Conservation (phyloP, 2,888 invertebrate species). For the Paralinhomoeus sp. region DNA sequence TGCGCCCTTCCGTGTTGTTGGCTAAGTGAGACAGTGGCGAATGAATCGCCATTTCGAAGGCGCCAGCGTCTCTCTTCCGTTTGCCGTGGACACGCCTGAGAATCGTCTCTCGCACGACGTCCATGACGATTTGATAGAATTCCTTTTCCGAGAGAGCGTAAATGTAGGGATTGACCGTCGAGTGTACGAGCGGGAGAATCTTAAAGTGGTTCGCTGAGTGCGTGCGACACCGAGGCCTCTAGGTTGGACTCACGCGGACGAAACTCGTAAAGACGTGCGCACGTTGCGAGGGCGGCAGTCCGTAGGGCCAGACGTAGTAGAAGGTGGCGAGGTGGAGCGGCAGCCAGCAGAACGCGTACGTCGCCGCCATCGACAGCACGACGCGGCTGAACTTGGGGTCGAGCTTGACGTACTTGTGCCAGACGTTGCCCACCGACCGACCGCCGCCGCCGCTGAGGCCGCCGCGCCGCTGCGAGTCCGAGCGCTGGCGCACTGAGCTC, state of each 20-base stretch:
- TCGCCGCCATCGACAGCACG: conserved; percentile 1
- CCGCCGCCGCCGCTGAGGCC: too few species aligned
- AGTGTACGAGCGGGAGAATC: conserved; percentile 1
- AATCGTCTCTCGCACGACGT: too few species aligned
- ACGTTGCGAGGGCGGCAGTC: not conserved
- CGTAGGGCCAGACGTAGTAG: not conserved
- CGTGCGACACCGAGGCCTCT: too few species aligned
- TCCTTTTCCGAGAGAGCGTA: conserved; percentile 2
- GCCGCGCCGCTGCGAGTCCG: too few species aligned
- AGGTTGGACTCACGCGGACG: too few species aligned
- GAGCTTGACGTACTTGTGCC: conserved; percentile 4
- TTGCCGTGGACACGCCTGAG: too few species aligned
- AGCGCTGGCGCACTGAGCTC: too few species aligned
- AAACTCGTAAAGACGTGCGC: not conserved
- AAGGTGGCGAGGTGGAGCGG: not conserved
- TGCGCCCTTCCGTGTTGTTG: too few species aligned
- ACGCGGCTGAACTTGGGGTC: conserved; percentile 1
- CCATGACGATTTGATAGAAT: too few species aligned
- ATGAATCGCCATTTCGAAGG: too few species aligned
- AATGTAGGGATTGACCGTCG: conserved; percentile 2
- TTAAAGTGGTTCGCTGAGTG: not conserved
- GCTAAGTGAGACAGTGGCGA: too few species aligned
- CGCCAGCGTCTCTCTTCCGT: too few species aligned
- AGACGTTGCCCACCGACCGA: not conserved
- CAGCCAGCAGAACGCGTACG: conserved; percentile 3